Conservation (phyloP, 1,140 invertebrate species). For the Telenomus remus region DNA sequence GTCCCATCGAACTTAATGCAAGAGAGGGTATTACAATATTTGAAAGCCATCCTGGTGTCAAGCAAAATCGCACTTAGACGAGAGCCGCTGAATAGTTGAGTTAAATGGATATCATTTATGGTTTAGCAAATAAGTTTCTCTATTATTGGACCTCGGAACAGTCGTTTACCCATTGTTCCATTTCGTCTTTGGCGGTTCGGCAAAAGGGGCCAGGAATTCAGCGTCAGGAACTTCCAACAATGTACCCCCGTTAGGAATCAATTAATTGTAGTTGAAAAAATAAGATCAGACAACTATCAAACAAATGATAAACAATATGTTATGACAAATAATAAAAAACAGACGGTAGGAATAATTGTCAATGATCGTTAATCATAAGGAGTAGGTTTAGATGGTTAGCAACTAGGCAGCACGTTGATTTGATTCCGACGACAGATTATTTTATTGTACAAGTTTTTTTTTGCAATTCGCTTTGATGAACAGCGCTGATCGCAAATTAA, state of each 20-base stretch:
- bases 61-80: slow-evolving; percentile 25
- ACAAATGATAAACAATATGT: too few relatives aligned
- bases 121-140: slow-evolving; percentile 46
- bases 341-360: too few relatives aligned
- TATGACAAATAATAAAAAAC: too few relatives aligned
- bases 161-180: slow-evolving; percentile 30
- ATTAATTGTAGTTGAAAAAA: too few relatives aligned
- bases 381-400: too few relatives aligned
- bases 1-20: too few relatives aligned
- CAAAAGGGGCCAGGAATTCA: slow-evolving; percentile 8
- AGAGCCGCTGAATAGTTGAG: slow-evolving; percentile 26
- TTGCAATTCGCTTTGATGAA: background rate
- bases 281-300: too few relatives aligned
- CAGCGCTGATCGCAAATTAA: slow-evolving; percentile 17
- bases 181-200: slow-evolving; percentile 13
- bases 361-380: too few relatives aligned
- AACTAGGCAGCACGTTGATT: too few relatives aligned
- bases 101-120: slow-evolving; percentile 53
- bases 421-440: background rate
- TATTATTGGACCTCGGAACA: slow-evolving; percentile 25
- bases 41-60: slow-evolving; percentile 20
- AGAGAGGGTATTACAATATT: slow-evolving; percentile 28
- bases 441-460: background rate
- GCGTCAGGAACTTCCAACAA: slow-evolving; percentile 7
- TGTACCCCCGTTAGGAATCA: background rate